Conservation (phyloP, 2,888 invertebrate species). For the Thecophora atra region DNA sequence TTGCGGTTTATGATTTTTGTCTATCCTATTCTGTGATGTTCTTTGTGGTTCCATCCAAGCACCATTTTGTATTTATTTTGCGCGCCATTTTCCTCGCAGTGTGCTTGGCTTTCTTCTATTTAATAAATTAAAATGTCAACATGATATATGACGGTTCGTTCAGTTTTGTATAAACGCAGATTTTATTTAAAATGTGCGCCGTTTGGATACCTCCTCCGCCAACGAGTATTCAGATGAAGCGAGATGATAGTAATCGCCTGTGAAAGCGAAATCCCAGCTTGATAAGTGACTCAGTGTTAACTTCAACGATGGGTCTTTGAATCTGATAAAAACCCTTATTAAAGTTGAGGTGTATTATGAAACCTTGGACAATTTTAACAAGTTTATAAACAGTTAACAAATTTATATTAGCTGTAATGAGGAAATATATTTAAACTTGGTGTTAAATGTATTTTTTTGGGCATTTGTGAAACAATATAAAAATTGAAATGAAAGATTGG, state of each 20-base stretch:
- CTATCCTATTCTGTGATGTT: neutral
- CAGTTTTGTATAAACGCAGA: slow-evolving; percentile 45
- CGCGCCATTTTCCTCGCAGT: neutral
- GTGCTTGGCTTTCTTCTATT: slow-evolving; percentile 45
- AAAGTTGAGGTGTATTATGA: too few relatives aligned
- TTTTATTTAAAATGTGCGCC: slow-evolving; percentile 12
- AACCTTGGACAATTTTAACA: too few relatives aligned
- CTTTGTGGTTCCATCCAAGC: slow-evolving; percentile 1
- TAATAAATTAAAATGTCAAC: slow-evolving; percentile 65
- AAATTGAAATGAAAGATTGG: too few relatives aligned
- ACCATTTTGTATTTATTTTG: neutral
- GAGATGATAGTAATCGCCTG: too few relatives aligned
- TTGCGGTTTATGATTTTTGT: neutral
- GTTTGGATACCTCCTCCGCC: too few relatives aligned
- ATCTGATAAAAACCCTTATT: neutral
- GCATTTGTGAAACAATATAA: too few relatives aligned
- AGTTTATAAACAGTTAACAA: too few relatives aligned
- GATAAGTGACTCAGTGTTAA: slow-evolving; percentile 26
- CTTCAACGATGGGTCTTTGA: neutral
- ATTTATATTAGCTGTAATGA: too few relatives aligned
- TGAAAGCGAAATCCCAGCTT: slow-evolving; percentile 21
- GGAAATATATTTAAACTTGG: too few relatives aligned
- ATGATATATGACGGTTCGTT: slow-evolving; percentile 62
- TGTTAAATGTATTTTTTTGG: too few relatives aligned
- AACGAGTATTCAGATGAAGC: too few relatives aligned